These are phyloP conservation scores for Ellobius talpinus DNA, from an alignment of 2,113 vertebrate species.

Conservation along the genomic window DNA sequence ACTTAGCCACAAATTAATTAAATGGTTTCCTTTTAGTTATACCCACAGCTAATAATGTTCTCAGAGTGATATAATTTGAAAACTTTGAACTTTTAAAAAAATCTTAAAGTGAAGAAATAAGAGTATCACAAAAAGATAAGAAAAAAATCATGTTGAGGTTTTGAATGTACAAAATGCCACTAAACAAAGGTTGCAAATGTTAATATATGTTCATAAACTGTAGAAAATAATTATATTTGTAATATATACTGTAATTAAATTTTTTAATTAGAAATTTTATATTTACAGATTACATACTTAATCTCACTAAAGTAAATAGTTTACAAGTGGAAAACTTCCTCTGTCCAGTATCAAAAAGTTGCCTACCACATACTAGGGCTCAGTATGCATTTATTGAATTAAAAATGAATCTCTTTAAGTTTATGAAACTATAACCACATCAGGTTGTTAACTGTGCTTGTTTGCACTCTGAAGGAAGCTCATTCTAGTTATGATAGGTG, in stretches of 20 bases:
- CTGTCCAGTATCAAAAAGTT: not conserved
- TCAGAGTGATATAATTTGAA: slow-evolving; percentile 74
- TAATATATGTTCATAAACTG: not conserved
- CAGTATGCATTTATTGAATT: not conserved
- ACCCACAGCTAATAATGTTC: slow-evolving; percentile 69
- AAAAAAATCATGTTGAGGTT: not conserved
- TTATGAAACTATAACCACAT: not conserved
- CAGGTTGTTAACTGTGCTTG: not conserved
- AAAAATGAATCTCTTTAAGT: not conserved
- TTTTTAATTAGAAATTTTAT: not conserved
- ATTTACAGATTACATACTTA: not conserved
- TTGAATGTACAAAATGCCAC: not conserved
- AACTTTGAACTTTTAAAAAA: slow-evolving; percentile 60
- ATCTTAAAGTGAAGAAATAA: slow-evolving; percentile 50
- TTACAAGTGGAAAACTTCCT: not conserved
- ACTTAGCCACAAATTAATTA: slow-evolving; percentile 83
- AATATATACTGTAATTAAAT: not conserved
- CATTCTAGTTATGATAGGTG: not conserved
- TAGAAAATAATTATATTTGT: not conserved
- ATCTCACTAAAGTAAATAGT: not conserved
- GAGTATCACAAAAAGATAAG: slow-evolving; percentile 65
- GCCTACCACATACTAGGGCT: rapidly evolving
- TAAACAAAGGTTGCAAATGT: not conserved
- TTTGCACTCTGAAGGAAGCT: not conserved
- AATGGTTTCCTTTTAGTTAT: slow-evolving; percentile 79